Percentiles rank a stretch among this genome's conserved stretches.
Evolutionary conservation across 2,888 invertebrate species (phyloP).

Genomic region (Drosophila multiciliata): DNA sequence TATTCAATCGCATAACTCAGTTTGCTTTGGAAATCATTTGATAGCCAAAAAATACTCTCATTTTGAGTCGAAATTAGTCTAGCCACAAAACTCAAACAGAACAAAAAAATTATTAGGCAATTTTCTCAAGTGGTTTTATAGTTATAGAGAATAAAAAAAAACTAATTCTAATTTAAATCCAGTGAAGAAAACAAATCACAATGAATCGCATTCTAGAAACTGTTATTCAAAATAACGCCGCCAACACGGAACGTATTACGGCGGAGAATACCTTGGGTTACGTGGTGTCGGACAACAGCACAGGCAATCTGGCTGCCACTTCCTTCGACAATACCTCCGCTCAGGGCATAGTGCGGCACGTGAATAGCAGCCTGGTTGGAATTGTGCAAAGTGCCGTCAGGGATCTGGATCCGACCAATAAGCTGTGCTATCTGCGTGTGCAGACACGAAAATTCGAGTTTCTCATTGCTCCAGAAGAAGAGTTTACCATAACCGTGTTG

Average conservation of each 20-base stretch:
- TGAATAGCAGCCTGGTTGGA: slow-evolving; percentile 70
- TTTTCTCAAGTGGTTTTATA: not conserved
- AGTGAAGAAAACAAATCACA: not conserved
- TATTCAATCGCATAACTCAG: not conserved
- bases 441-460: slow-evolving; percentile 82
- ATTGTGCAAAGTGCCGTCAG: slow-evolving; percentile 78
- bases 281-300: slow-evolving; percentile 75
- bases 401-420: slow-evolving; percentile 82
- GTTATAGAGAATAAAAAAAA: not conserved
- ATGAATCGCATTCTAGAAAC: slow-evolving; percentile 74
- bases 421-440: slow-evolving; percentile 80
- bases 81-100: not conserved
- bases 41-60: not conserved
- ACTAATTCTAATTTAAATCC: not conserved
- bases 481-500: slow-evolving; percentile 82
- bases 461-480: slow-evolving; percentile 80
- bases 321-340: slow-evolving; percentile 82
- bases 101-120: not conserved
- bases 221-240: slow-evolving; percentile 67
- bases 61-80: not conserved
- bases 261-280: slow-evolving; percentile 73
- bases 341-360: slow-evolving; percentile 75
- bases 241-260: slow-evolving; percentile 78
- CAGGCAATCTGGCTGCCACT: slow-evolving; percentile 71
- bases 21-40: not conserved